Base-by-base conservation (phyloP, 2,888 invertebrate species). In the Hirtodrosophila confusa region DNA sequence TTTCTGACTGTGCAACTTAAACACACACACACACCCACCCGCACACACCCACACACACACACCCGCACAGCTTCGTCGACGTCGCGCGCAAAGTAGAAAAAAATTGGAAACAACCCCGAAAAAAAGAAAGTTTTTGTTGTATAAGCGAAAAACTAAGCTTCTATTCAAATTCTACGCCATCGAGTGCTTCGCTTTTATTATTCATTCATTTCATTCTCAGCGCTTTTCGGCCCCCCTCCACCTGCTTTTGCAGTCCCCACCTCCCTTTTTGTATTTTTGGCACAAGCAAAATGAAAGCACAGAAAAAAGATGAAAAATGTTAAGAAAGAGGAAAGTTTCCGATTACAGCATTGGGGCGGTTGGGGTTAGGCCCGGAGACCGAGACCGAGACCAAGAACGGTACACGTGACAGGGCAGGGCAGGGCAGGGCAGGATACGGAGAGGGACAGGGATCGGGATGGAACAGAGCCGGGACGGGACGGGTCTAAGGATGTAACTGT, bases 161-260 rank as follows among this genome's bases (percentile, higher is more conserved):
- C 90, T 90, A 90, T 90, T 89, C 89, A 90, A 89, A 88, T 87
- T 90, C 90, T 87, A 89, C 89, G 86, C 85, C 89, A 89, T 86
- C 88, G 88, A 88, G 88, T 85, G 87, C 86, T 88, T 86, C 86
- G 80, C 86, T 82, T 82, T 82, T 82, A 82, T 82, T 82, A 82
- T 82, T 87, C 82, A 82, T 88, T 89, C 88, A 89, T 88, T 78
- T 78, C 80, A 82, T 80, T 78, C 80, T 68, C 61, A 72, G 65
- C 75, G 65, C 55, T 53, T 66, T 58, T 33, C 27, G 7, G 23
- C 44, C 23, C 17, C 17, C 39, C 40, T 37, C 0, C 27, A 3
- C 27, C 48, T 17, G 17, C 17, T 17, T 2, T 4, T 23, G 0
- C 41, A 5, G 8, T 0, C 8, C 24, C 7, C 36, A 9, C 12